phyloP scores from a whole-genome alignment of 2,888 invertebrate genomes.

The Drosophila prostipennis region DNA sequence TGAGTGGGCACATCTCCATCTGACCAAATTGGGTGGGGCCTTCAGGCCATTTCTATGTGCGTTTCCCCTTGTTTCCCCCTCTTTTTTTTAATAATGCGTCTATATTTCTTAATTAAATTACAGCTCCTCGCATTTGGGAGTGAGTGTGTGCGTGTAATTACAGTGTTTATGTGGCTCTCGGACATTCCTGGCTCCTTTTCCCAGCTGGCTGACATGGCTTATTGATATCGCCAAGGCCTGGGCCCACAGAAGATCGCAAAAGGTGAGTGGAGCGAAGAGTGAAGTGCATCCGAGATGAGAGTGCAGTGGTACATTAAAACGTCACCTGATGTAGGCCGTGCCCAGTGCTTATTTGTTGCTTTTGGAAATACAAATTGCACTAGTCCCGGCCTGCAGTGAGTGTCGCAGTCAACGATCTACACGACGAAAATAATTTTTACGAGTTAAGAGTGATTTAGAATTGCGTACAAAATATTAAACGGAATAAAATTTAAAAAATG shows the following conservation, averaged over 20 bases:
- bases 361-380: slow-evolving; percentile 86
- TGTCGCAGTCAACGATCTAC: slow-evolving; percentile 68
- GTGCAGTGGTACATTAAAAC: slow-evolving; percentile 65
- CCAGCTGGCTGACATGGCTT: slow-evolving; percentile 45
- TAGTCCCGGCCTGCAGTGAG: slow-evolving; percentile 87
- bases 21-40: slow-evolving; percentile 39
- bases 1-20: slow-evolving; percentile 35
- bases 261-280: slow-evolving; percentile 16
- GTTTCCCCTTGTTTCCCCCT: slow-evolving; percentile 12
- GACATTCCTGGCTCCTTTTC: slow-evolving; percentile 32
- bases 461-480: background rate
- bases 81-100: slow-evolving; percentile 55
- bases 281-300: slow-evolving; percentile 46
- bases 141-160: slow-evolving; percentile 53
- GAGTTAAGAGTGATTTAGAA: background rate
- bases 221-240: slow-evolving; percentile 55
- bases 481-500: too few relatives aligned
- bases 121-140: slow-evolving; percentile 40
- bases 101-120: slow-evolving; percentile 74
- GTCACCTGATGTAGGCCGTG: slow-evolving; percentile 86
- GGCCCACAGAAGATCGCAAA: slow-evolving; percentile 14
- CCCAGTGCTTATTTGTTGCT: slow-evolving; percentile 86
- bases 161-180: slow-evolving; percentile 53
- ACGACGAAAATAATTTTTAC: background rate
- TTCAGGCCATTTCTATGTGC: slow-evolving; percentile 11